Evolutionary conservation across 2,888 invertebrate species (phyloP).

Genomic region (Deilephila elpenor): DNA sequence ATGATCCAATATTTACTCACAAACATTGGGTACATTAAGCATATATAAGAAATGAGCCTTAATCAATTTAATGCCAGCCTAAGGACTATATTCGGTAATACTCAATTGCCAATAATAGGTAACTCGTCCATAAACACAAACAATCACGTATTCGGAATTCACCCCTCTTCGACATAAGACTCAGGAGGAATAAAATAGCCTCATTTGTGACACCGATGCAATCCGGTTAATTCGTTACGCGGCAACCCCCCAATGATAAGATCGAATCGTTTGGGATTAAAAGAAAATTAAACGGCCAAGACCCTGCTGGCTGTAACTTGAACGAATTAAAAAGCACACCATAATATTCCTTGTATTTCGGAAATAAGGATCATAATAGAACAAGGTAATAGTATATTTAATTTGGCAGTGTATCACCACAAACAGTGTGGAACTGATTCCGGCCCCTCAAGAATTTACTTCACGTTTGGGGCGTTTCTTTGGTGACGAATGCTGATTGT

Average conservation of each 20-base stretch:
- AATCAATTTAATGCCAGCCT: conserved; percentile 10
- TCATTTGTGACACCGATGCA: conserved; percentile 83
- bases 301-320: conserved; percentile 54
- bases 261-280: conserved; percentile 81
- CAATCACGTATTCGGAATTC: conserved; percentile 53
- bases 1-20: background rate
- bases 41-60: background rate
- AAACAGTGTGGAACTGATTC: conserved; percentile 66
- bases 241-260: conserved; percentile 77
- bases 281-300: conserved; percentile 82
- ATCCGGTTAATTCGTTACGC: conserved; percentile 82
- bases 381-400: conserved; percentile 34
- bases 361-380: conserved; percentile 40
- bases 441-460: conserved; percentile 78
- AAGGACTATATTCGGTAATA: conserved; percentile 37
- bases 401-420: conserved; percentile 59
- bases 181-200: conserved; percentile 79
- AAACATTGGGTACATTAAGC: background rate
- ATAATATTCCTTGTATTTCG: conserved; percentile 39
- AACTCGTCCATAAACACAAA: conserved; percentile 61
- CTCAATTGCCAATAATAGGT: conserved; percentile 51
- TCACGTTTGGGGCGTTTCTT: conserved; percentile 80
- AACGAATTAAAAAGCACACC: conserved; percentile 1
- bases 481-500: conserved; percentile 80
- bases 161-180: conserved; percentile 62